These are phyloP conservation scores for Crotophaga sulcirostris DNA, from an alignment of 2,113 vertebrate species.

Conservation along the genomic window DNA sequence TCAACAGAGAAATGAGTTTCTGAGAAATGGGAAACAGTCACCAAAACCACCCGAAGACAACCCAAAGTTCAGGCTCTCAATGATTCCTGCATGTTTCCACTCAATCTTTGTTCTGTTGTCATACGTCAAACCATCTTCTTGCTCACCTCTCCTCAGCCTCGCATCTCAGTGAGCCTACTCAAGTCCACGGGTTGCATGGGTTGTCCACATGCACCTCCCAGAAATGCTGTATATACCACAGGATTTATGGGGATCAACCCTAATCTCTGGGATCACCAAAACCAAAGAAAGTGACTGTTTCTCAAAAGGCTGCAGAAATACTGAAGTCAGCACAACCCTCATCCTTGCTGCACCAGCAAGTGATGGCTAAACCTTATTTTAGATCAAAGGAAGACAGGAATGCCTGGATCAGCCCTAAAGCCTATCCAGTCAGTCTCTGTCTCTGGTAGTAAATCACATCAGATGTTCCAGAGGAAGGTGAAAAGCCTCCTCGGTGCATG, in stretches of 20 bases:
- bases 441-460: background rate
- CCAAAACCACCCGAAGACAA: background rate
- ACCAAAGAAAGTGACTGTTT: constrained; percentile 2
- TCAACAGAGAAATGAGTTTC: background rate
- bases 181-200: background rate
- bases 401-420: background rate
- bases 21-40: background rate
- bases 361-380: background rate
- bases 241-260: background rate
- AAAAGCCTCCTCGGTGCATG: background rate
- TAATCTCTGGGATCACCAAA: background rate
- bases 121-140: background rate
- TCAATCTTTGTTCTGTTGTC: background rate
- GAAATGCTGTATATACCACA: background rate
- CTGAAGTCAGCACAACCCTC: background rate
- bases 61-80: background rate
- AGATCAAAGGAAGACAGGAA: background rate
- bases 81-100: accelerated
- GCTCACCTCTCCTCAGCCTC: background rate
- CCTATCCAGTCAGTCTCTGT: background rate
- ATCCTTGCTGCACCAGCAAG: background rate
- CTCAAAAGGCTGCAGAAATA: background rate
- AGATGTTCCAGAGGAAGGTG: background rate
- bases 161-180: background rate
- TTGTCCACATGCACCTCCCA: background rate